phyloP scores from a whole-genome alignment of 2,113 vertebrate genomes.

The Ciconia stormi region DNA sequence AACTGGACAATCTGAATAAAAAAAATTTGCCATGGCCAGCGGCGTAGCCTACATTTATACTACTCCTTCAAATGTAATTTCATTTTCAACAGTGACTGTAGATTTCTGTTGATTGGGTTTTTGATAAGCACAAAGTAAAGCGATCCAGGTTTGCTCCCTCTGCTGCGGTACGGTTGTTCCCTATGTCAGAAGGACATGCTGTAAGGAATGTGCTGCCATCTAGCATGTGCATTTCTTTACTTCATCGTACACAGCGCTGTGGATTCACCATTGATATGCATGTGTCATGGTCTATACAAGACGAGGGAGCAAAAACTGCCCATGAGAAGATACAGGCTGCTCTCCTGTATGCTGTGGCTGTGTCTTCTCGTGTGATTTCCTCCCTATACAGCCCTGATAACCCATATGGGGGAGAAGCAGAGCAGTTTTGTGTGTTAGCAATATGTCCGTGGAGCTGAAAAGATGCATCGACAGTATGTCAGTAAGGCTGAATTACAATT shows the following conservation, averaged over 20 bases:
- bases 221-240: not conserved
- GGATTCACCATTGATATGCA: fast-evolving
- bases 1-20: not conserved
- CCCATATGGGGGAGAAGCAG: not conserved
- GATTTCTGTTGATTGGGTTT: not conserved
- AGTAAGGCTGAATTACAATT: not conserved
- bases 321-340: fast-evolving
- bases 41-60: not conserved
- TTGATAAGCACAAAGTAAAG: not conserved
- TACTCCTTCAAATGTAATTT: not conserved
- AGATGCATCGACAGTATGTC: not conserved
- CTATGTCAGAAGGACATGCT: not conserved
- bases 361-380: fast-evolving
- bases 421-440: not conserved
- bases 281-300: fast-evolving
- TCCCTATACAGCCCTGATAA: not conserved
- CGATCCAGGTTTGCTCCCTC: fast-evolving
- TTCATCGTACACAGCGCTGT: fast-evolving
- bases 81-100: not conserved
- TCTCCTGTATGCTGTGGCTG: fast-evolving
- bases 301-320: not conserved
- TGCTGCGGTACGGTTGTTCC: not conserved
- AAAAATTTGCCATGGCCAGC: not conserved
- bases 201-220: not conserved
- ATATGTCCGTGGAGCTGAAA: not conserved